A percentile compares a stretch with the other conserved stretches of the same genome.
phyloP scores from a whole-genome alignment of 2,113 vertebrate species.

The Rissa tridactyla region DNA sequence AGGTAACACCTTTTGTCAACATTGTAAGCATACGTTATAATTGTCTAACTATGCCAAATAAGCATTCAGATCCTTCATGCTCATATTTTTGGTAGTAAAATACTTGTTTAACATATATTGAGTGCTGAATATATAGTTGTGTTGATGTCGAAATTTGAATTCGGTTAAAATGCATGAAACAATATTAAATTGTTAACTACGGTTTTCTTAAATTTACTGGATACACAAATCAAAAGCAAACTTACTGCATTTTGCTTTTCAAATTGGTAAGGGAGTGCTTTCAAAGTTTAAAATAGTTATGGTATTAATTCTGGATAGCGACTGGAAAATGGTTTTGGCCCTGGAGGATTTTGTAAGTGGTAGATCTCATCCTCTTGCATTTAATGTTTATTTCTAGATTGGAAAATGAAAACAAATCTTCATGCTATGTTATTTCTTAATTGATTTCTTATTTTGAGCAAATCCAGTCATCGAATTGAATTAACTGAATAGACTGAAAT shows the following conservation, averaged over 20 bases:
- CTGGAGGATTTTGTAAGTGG: neutral
- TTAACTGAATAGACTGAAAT: constrained; percentile 17
- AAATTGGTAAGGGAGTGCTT: neutral
- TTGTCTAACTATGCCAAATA: neutral
- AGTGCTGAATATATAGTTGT: neutral
- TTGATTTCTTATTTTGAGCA: constrained; percentile 21
- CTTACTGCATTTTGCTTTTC: neutral
- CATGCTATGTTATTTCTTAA: neutral
- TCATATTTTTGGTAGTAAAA: neutral
- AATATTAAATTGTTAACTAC: neutral
- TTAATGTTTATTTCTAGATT: neutral
- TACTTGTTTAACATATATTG: neutral
- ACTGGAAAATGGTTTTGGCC: neutral
- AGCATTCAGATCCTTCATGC: neutral
- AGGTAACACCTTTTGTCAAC: constrained; percentile 2
- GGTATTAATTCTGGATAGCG: neutral
- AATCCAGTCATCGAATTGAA: neutral
- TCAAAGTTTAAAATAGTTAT: neutral
- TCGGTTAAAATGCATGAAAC: neutral
- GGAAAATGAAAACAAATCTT: neutral
- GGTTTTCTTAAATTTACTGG: neutral
- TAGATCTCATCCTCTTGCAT: neutral
- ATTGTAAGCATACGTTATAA: neutral
- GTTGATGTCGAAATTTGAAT: neutral
- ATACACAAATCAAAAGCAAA: neutral